phyloP scores from a whole-genome alignment of 2,113 vertebrate species.

The Sebastes schlegelii region DNA sequence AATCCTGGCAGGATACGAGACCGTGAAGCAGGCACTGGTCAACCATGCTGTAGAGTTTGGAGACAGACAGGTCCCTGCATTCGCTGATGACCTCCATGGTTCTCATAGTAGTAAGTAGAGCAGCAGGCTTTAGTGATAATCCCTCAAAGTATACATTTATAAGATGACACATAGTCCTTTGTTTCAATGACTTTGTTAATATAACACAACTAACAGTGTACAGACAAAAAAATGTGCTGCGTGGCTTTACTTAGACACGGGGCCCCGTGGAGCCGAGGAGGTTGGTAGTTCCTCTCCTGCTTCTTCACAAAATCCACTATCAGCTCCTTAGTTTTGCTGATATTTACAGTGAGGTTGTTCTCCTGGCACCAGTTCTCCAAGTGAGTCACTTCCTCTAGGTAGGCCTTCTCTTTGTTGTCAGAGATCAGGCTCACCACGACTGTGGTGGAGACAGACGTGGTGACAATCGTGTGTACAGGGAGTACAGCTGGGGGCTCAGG shows the following conservation, averaged over 20 bases:
- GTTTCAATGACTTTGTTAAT: not conserved
- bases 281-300: not conserved
- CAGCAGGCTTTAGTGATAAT: not conserved
- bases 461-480: too few species aligned
- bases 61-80: slow-evolving; percentile 40
- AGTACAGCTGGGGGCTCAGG: too few species aligned
- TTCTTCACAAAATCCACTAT: not conserved
- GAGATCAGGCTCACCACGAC: not conserved
- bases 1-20: slow-evolving; percentile 1
- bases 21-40: slow-evolving; percentile 78
- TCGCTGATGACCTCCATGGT: slow-evolving; percentile 30
- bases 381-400: too few species aligned
- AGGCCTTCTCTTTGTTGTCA: not conserved
- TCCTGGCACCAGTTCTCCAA: not conserved
- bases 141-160: not conserved
- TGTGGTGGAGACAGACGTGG: not conserved
- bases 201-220: not conserved
- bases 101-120: not conserved
- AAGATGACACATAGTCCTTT: not conserved
- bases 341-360: not conserved
- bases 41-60: slow-evolving; percentile 85
- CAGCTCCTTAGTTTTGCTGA: not conserved
- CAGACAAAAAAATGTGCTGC: not conserved
- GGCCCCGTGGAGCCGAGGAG: not conserved
- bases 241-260: too few species aligned